These are phyloP conservation scores for Eupithecia insigniata DNA, from an alignment of 2,888 invertebrate species.

Conservation along the genomic window DNA sequence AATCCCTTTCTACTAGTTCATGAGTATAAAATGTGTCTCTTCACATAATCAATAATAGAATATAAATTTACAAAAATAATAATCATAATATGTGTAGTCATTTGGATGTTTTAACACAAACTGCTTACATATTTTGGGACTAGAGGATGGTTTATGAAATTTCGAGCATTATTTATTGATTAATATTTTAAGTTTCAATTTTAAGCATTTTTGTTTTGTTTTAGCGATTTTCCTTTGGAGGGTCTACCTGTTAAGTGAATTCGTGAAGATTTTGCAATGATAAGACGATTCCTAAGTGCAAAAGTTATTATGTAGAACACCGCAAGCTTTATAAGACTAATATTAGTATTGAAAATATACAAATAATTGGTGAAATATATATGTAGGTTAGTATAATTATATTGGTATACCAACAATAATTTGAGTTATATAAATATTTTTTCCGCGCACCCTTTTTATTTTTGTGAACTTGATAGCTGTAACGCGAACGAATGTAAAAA, in stretches of 20 bases:
- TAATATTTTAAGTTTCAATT: constrained; percentile 17
- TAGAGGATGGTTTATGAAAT: not conserved
- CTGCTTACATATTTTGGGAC: not conserved
- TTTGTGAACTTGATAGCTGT: not conserved
- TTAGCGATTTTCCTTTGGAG: constrained; percentile 42
- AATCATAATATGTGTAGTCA: not conserved
- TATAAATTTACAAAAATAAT: not conserved
- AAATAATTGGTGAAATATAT: constrained; percentile 40
- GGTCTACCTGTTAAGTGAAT: constrained; percentile 42
- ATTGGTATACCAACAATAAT: constrained; percentile 8
- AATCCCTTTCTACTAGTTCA: not conserved
- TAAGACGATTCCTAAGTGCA: constrained; percentile 28
- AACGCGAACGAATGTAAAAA: not conserved
- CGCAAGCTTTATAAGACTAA: constrained; percentile 41
- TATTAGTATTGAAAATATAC: constrained; percentile 42
- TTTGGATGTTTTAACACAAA: not conserved
- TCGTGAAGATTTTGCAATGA: constrained; percentile 44
- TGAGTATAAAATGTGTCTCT: not conserved
- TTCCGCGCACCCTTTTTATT: not conserved
- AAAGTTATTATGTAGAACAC: constrained; percentile 27
- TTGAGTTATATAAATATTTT: not conserved
- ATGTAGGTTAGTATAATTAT: constrained; percentile 28
- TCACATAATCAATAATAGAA: not conserved
- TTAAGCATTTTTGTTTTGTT: constrained; percentile 38
- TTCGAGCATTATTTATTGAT: not conserved